Evolutionary conservation across 1,140 invertebrate genomes (phyloP), one percentile per base, ranked within the genome.

Genomic region (Pseudoatta argentina): DNA sequence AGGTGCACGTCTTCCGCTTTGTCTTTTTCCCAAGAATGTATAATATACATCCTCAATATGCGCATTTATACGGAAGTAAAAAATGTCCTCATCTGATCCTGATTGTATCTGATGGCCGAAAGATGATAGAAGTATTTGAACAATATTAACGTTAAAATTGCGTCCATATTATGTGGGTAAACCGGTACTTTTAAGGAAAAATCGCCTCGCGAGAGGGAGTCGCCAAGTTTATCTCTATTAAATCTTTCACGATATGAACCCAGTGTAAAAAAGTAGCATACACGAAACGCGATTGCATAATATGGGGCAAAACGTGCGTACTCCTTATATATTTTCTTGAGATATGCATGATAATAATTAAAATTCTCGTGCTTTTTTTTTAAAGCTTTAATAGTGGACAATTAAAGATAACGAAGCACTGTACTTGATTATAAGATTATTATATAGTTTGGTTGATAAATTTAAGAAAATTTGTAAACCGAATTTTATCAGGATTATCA

Each of bases 211-310:
- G 18, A 72, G 73, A 51, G 87, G 55, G 53, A 90, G 86, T 87
- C 67, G 85, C 57, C 8, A 75, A 61, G 76, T 88, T 93, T 93
- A 93, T 93, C 92, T 24, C 24, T 24, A 77, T 89, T 34, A 55
- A 79, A 93, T 93, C 93, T 83, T 39, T 93, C 72, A 83, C 87
- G 87, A 89, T 91, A 93, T 92, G 91, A 92, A 92, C 81, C 34
- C 57, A n/a, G 67, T 55, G 77, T 72, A 87, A 92, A 93, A 93
- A 93, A 93, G 90, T 93, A 92, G 92, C 87, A 90, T 92, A 92
- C 92, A 87, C 89, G 91, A 92, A 91, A 91, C 61, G 87, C 86
- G 76, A 90, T 92, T 93, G 91, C 89, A 92, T 92, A 92, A 92
- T 89, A 86, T 53, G 66, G 81, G 73, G 64, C 8, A 21, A 44